A percentile compares a stretch with the other conserved stretches of the same genome.
Conservation (phyloP, 2,113 vertebrate species). For the Nibea albiflora region DNA sequence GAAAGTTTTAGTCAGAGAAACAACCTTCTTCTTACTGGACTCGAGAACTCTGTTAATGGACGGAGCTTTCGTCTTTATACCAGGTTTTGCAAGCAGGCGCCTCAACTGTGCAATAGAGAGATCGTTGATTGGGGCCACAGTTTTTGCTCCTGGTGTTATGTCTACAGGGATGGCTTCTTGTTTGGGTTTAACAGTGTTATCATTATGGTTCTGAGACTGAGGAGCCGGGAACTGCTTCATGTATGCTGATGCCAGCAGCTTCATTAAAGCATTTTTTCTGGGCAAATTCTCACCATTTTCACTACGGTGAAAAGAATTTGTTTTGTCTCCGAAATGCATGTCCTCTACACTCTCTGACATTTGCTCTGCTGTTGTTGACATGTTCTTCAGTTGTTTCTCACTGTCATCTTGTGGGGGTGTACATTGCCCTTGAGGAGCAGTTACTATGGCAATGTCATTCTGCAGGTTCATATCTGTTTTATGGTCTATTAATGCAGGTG, state of each 20-base stretch:
- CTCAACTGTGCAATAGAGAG: slow-evolving; percentile 70
- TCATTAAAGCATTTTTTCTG: slow-evolving; percentile 75
- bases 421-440: slow-evolving; percentile 45
- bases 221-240: slow-evolving; percentile 61
- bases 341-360: slow-evolving; percentile 35
- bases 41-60: slow-evolving; percentile 72
- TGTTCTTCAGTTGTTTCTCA: slow-evolving; percentile 43
- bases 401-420: slow-evolving; percentile 16
- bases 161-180: slow-evolving; percentile 72
- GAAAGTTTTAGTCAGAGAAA: slow-evolving; percentile 80
- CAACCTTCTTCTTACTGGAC: slow-evolving; percentile 71
- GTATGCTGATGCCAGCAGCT: slow-evolving; percentile 82
- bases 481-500: slow-evolving; percentile 25
- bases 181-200: slow-evolving; percentile 61
- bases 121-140: slow-evolving; percentile 37
- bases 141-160: slow-evolving; percentile 49
- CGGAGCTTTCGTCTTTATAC: slow-evolving; percentile 69
- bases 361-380: slow-evolving; percentile 21
- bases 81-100: slow-evolving; percentile 66
- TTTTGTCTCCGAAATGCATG: slow-evolving; percentile 26
- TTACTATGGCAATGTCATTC: slow-evolving; percentile 43
- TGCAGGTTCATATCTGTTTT: slow-evolving; percentile 41
- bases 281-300: slow-evolving; percentile 26
- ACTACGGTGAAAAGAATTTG: slow-evolving; percentile 21
- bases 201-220: slow-evolving; percentile 22